phyloP scores from a whole-genome alignment of 2,113 vertebrate genomes.

The Petroica traversi region DNA sequence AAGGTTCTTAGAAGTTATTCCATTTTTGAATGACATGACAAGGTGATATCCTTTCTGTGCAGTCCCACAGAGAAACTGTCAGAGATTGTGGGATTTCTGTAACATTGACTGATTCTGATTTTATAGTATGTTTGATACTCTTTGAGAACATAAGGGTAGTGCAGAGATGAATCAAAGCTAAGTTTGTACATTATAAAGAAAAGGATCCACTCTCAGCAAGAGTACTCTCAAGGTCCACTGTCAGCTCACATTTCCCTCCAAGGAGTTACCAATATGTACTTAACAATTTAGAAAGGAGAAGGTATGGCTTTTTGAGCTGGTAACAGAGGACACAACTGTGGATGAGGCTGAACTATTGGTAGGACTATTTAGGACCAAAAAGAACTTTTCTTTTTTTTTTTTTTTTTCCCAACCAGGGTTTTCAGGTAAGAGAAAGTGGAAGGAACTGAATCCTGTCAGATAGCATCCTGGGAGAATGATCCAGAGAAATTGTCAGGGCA shows the following conservation, averaged over 20 bases:
- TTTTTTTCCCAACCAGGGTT: background rate
- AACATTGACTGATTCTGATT: background rate
- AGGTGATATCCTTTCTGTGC: background rate
- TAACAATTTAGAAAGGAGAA: background rate
- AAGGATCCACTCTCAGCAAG: background rate
- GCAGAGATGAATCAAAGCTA: background rate
- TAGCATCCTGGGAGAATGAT: background rate
- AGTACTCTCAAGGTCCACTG: background rate
- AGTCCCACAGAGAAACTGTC: background rate
- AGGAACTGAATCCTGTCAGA: background rate
- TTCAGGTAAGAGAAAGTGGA: background rate
- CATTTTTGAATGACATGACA: background rate
- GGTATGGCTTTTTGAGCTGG: background rate
- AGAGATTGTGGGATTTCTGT: background rate
- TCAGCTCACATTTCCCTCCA: background rate
- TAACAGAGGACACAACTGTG: background rate
- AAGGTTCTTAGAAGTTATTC: background rate
- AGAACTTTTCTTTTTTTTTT: background rate
- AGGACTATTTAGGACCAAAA: background rate
- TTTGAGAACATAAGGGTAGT: background rate
- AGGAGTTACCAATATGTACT: background rate
- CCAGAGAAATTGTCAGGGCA: background rate
- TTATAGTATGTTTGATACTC: background rate
- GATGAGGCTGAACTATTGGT: background rate
- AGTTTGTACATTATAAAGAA: background rate